Evolutionary conservation across 2,888 invertebrate genomes (phyloP).

Genomic region (Lottia gigantea): DNA sequence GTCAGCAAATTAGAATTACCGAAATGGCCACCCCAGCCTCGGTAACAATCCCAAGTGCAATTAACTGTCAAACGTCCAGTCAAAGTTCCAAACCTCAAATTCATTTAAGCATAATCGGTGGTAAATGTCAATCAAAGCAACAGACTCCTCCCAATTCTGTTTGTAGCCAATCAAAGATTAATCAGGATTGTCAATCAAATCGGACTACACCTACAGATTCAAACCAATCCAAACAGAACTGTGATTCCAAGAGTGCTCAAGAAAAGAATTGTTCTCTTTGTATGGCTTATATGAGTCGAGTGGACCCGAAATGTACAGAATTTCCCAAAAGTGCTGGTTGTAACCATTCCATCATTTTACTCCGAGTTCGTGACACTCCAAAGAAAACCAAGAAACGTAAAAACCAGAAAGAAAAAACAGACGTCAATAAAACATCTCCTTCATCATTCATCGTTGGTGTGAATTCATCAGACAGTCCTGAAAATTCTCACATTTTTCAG

Average conservation of each 20-base stretch:
- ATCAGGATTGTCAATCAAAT: no score
- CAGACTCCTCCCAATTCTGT: no score
- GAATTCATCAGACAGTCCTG: conserved; percentile 17
- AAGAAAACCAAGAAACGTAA: conserved; percentile 1
- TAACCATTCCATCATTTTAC: not conserved
- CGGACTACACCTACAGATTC: no score
- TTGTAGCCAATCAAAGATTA: no score
- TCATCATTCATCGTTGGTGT: conserved; percentile 40
- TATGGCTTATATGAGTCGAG: not conserved
- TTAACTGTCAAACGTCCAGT: no score
- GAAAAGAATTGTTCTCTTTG: not conserved
- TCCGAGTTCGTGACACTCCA: conserved; percentile 7
- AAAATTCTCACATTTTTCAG: not conserved
- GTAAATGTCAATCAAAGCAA: no score
- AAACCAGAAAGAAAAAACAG: not conserved
- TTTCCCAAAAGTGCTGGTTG: conserved; percentile 1
- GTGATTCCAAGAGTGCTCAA: not conserved
- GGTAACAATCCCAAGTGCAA: no score
- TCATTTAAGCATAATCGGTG: no score
- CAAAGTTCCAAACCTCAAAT: no score
- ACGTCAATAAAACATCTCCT: conserved; percentile 14
- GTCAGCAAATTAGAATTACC: no score
- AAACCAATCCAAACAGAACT: not conserved
- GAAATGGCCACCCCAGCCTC: no score
- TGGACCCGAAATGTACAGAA: not conserved